phyloP scores from a whole-genome alignment of 2,113 vertebrate genomes.

The Lepisosteus osseus region DNA sequence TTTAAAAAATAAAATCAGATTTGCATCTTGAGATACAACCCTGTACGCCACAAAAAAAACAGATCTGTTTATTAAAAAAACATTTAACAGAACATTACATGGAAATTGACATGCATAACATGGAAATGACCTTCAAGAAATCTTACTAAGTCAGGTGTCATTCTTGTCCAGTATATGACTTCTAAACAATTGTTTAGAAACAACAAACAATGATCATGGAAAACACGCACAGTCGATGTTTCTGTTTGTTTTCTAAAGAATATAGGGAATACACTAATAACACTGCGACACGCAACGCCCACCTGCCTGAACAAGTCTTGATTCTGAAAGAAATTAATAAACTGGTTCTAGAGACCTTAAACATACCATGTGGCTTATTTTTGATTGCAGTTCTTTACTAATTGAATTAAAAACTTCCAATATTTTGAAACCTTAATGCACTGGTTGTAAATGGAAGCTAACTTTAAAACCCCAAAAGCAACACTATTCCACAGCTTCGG shows the following conservation, averaged over 20 bases:
- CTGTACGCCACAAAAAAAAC: conserved; percentile 23
- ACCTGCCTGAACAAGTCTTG: conserved; percentile 48
- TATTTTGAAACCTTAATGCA: too few species aligned
- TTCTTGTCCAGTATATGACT: conserved; percentile 48
- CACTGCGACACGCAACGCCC: conserved; percentile 49
- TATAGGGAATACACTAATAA: conserved; percentile 60
- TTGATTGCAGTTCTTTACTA: too few species aligned
- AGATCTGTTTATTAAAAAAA: conserved; percentile 48
- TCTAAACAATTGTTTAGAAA: conserved; percentile 63
- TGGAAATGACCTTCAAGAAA: conserved; percentile 43
- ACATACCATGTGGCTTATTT: too few species aligned
- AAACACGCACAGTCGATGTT: conserved; percentile 63
- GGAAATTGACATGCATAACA: conserved; percentile 22
- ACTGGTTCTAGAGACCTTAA: too few species aligned
- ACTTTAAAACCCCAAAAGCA: too few species aligned
- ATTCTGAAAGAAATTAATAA: too few species aligned
- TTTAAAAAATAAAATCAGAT: too few species aligned
- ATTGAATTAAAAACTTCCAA: too few species aligned
- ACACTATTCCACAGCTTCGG: too few species aligned
- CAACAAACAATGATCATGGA: conserved; percentile 66
- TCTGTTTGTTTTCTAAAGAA: conserved; percentile 69
- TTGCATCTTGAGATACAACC: neutral
- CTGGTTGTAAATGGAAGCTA: too few species aligned
- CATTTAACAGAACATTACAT: conserved; percentile 31
- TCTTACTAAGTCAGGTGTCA: conserved; percentile 50